Base-by-base conservation (phyloP, 1,140 invertebrate genomes). In the Cecropterus lyciades region DNA sequence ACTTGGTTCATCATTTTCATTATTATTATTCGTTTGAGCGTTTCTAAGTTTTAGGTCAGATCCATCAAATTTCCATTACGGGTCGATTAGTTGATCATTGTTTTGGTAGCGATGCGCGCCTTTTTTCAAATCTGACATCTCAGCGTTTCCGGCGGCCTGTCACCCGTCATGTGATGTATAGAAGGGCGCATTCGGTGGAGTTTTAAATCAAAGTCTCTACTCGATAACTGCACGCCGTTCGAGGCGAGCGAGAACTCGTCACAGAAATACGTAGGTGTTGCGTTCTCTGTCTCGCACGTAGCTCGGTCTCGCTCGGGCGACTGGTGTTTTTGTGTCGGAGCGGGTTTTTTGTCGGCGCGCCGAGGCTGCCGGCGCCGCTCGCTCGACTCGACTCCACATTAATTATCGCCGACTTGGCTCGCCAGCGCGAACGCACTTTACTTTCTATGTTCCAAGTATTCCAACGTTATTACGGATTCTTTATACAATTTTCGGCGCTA, bases 91-190 rank as follows among this genome's bases (percentile, higher is more conserved):
- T 51, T 59, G 13, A 33, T 24, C 5, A 51, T 66, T 66, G 53
- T 59, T 66, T 57, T 66, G 27, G 43, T 62, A 37, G 62, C 65
- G 59, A 67, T 76, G 72, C 83, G 84, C 89, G 87, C 89, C 85
- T 87, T 89, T 87, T 91, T 90, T 88, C 77, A 72, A 85, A 88
- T 89, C 77, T 91, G 89, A 91, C 89, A 90, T 87, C 67, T 88
- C 74, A 72, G 73, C 77, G 77, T 87, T 89, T 88, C 87, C 88
- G 82, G 79, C 82, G 84, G 88, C 75, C 89, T 92, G 89, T 92
- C 89, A 92, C 88, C 88, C 84, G 85, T 89, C 89, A 92, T 90
- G 87, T 92, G 89, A 92, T 92, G 84, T 83, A 91, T 90, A 89
- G 89, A 92, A 92, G 89, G 89, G 89, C 87, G 84, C 86, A 87